Percentiles rank a stretch among this genome's conserved stretches.
These are phyloP conservation scores for Bergia sp. DNA, from an alignment of 92 coral and sea anemone species.

Conservation along the genomic window DNA sequence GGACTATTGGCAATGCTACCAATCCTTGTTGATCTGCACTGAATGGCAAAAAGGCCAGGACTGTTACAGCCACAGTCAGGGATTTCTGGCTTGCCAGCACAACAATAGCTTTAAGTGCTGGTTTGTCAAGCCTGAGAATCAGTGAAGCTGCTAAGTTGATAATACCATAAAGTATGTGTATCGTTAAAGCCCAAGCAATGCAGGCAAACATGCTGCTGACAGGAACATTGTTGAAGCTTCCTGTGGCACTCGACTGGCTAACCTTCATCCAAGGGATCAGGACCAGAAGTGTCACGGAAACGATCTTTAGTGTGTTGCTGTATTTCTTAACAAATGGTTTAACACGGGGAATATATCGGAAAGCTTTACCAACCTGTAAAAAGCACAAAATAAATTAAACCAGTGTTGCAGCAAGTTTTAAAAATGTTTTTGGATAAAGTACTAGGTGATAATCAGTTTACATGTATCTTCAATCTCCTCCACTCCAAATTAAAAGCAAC, in stretches of 20 bases:
- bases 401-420: background rate
- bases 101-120: constrained; percentile 76
- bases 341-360: constrained; percentile 71
- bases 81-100: constrained; percentile 94
- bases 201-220: constrained; percentile 74
- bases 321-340: constrained; percentile 77
- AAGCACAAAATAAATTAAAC: background rate
- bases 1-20: constrained; percentile 80
- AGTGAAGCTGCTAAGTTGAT: constrained; percentile 63
- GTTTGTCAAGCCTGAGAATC: constrained; percentile 66
- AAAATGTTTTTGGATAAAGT: too few relatives aligned
- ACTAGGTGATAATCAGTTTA: too few relatives aligned
- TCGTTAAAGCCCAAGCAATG: constrained; percentile 83
- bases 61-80: constrained; percentile 82
- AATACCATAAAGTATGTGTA: constrained; percentile 76
- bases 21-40: constrained; percentile 81
- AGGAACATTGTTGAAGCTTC: constrained; percentile 71
- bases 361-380: constrained; percentile 89
- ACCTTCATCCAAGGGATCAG: constrained; percentile 97
- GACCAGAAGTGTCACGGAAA: constrained; percentile 73
- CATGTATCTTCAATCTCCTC: too few relatives aligned
- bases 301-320: constrained; percentile 74
- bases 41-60: constrained; percentile 78
- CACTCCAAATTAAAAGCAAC: too few relatives aligned
- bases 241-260: constrained; percentile 84